Evolutionary conservation across 1,140 invertebrate genomes (phyloP).

Genomic region (Temnothorax longispinosus): DNA sequence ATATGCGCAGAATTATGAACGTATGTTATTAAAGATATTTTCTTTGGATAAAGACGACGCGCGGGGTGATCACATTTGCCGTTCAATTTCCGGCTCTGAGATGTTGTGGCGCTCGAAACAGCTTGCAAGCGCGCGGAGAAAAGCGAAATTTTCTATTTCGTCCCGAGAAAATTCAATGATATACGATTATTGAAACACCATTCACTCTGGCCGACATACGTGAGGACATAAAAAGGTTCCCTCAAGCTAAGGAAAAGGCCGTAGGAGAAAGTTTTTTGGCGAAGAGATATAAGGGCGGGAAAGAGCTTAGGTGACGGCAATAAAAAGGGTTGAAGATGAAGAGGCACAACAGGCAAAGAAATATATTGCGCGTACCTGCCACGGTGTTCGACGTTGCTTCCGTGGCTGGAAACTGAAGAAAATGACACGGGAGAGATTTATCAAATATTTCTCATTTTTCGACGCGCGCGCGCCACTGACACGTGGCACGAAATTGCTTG

Average conservation of each 20-base stretch:
- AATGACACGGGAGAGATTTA: slow-evolving; percentile 51
- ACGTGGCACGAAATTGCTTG: slow-evolving; percentile 46
- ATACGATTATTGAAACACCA: slow-evolving; percentile 72
- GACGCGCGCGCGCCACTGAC: slow-evolving; percentile 23
- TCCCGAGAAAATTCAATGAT: slow-evolving; percentile 65
- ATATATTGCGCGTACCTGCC: slow-evolving; percentile 63
- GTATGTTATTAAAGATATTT: not conserved
- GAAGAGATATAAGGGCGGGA: slow-evolving; percentile 16
- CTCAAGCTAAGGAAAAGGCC: not conserved
- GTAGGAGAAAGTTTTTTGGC: slow-evolving; percentile 42
- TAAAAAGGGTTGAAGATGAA: slow-evolving; percentile 58
- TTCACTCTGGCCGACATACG: slow-evolving; percentile 53
- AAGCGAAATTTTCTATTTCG: slow-evolving; percentile 59
- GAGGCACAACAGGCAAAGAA: slow-evolving; percentile 46
- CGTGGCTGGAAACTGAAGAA: slow-evolving; percentile 50
- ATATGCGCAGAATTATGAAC: not conserved
- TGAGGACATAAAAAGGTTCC: slow-evolving; percentile 44
- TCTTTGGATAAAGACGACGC: not conserved
- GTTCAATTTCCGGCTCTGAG: slow-evolving; percentile 28
- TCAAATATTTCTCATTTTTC: slow-evolving; percentile 60
- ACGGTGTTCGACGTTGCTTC: slow-evolving; percentile 42
- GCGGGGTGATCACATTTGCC: slow-evolving; percentile 24
- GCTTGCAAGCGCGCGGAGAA: not conserved
- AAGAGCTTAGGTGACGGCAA: slow-evolving; percentile 33
- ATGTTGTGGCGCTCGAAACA: not conserved